Conservation (phyloP, 2,797 vertebrate species). For the Picus viridis region DNA sequence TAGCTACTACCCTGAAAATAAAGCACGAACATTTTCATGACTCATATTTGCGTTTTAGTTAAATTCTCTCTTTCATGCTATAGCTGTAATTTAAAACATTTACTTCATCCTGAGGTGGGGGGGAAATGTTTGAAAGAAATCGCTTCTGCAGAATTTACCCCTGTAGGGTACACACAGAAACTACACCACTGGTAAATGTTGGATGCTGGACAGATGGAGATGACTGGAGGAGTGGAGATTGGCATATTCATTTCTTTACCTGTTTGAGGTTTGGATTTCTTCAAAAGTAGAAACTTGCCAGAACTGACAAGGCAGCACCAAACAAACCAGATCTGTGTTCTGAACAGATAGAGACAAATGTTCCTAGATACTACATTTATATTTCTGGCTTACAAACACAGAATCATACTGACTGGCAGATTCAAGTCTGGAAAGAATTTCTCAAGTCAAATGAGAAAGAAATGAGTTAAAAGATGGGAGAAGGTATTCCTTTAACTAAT, state of each 20-base stretch:
- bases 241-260: not conserved
- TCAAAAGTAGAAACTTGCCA: not conserved
- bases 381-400: not conserved
- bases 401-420: not conserved
- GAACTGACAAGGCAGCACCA: not conserved
- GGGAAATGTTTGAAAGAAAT: constrained; percentile 26
- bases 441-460: not conserved
- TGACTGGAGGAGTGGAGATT: not conserved
- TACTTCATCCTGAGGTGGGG: not conserved
- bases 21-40: constrained; percentile 41
- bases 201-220: not conserved
- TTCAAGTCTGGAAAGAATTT: not conserved
- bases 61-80: constrained; percentile 12
- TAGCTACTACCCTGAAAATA: constrained; percentile 61
- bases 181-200: not conserved
- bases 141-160: not conserved
- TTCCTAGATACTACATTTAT: not conserved
- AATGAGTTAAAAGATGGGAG: not conserved
- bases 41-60: constrained; percentile 48
- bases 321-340: not conserved
- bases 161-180: not conserved
- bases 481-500: constrained; percentile 14
- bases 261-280: not conserved
- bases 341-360: not conserved
- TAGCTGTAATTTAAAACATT: constrained; percentile 53